Evolutionary conservation across 2,113 vertebrate genomes (phyloP), one percentile per base, ranked within the genome.

Genomic region (Leptocoma aspasia): DNA sequence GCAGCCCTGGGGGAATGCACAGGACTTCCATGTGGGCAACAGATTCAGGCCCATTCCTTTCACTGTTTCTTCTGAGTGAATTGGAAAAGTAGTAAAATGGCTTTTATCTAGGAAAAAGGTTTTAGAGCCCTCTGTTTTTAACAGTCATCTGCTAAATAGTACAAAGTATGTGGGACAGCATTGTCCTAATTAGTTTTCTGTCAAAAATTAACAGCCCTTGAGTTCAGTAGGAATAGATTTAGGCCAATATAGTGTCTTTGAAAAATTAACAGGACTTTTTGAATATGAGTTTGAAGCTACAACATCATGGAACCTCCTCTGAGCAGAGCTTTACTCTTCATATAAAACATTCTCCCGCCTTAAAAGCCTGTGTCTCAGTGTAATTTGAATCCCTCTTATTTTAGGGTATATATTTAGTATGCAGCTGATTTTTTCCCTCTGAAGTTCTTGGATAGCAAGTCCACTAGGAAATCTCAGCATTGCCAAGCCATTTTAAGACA

Each of bases 351-450:
- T 94, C 61, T 92, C 28, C 15, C 28, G 42, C 89, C 63, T 93
- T 89, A 79, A 94, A 93, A 96, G 56, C 41, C 49, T 84, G 23
- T 4, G 52, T 86, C 76, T 94, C 86, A 12, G 37, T 78, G 82
- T 95, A 95, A 96, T 92, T 81, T 2, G 76, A 96, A 84, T 92
- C 90, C 72, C 12, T 93, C 80, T 93, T 93, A 90, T 93, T 94
- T 95, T 90, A 93, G 82, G 28, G 11, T 92, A 47, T 95, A 92
- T 96, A 95, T 95, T 95, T 96, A 93, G 94, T 53, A 97, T 96
- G 86, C 88, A 94, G 66, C 82, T 93, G 64, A 94, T 86, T 84
- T 90, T 94, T 93, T 90, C 53, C 80, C 60, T 83, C 72, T 52
- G 20, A 94, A 93, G 49, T 94, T 95, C 93, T 96, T 96, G 93